Conservation (phyloP, 2,888 invertebrate species). For the Aspidapion aeneum region DNA sequence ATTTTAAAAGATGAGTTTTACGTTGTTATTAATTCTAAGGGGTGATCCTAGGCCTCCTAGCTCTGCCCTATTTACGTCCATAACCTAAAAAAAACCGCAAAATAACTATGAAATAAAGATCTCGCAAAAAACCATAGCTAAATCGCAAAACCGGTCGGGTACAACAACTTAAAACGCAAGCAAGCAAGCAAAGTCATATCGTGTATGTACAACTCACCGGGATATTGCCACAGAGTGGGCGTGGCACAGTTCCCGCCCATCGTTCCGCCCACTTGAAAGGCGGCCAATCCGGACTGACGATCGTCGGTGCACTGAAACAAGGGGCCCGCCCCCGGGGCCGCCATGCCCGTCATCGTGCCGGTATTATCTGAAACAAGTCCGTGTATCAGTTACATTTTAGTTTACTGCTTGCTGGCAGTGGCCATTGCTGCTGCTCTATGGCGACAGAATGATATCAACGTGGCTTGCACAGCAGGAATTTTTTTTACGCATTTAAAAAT, state of each 20-base stretch:
- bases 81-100: too few species aligned
- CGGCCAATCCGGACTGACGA: conserved; percentile 54
- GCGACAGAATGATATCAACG: too few species aligned
- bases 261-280: conserved; percentile 41
- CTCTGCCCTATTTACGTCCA: too few species aligned
- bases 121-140: neutral
- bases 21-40: too few species aligned
- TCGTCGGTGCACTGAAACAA: conserved; percentile 64
- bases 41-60: too few species aligned
- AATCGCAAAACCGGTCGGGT: conserved; percentile 10
- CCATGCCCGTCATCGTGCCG: conserved; percentile 52
- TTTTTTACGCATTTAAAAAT: too few species aligned
- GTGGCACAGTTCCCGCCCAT: conserved; percentile 57
- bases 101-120: neutral
- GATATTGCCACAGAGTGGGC: conserved; percentile 79
- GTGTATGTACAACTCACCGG: conserved; percentile 47
- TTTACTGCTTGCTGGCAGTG: neutral
- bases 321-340: conserved; percentile 54
- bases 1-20: too few species aligned
- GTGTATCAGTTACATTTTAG: conserved; percentile 1
- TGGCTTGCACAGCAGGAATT: too few species aligned
- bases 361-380: conserved; percentile 32
- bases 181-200: too few species aligned
- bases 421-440: too few species aligned
- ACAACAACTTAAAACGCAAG: conserved; percentile 6